Percentiles rank a stretch among this genome's conserved stretches.
These are phyloP conservation scores for Zoroaster sp. DNA, from an alignment of 53 echinoderm and acorn worm genomes.

Conservation along the genomic window DNA sequence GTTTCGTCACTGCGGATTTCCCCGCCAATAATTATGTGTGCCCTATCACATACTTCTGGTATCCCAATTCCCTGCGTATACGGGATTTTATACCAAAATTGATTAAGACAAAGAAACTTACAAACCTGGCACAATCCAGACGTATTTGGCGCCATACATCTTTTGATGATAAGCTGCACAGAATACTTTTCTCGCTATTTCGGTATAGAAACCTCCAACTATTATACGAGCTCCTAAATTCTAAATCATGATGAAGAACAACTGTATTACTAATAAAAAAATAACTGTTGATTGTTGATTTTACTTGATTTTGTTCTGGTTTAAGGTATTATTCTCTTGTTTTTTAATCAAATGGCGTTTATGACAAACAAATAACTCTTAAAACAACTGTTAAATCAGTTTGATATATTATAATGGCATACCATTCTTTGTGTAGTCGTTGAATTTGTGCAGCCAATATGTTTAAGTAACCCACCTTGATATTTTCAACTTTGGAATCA, in stretches of 20 bases:
- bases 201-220: constrained; percentile 5
- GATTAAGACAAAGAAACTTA: neutral
- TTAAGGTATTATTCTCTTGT: neutral
- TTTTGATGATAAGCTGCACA: constrained; percentile 37
- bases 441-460: neutral
- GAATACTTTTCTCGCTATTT: neutral
- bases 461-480: too few species aligned
- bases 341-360: neutral
- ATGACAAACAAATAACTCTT: neutral
- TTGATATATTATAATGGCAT: neutral
- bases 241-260: neutral
- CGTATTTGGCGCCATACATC: constrained; percentile 37
- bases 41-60: too few species aligned
- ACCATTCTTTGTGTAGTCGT: neutral
- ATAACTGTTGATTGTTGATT: neutral
- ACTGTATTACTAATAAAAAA: neutral
- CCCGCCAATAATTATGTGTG: too few species aligned
- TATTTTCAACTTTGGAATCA: neutral
- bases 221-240: constrained; percentile 41
- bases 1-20: too few species aligned
- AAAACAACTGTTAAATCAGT: neutral
- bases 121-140: constrained; percentile 56
- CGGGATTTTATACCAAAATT: too few species aligned
- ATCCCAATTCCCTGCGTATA: too few species aligned
- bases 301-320: neutral